Base-by-base conservation (phyloP, 2,797 vertebrate genomes). In the Pristis pectinata region DNA sequence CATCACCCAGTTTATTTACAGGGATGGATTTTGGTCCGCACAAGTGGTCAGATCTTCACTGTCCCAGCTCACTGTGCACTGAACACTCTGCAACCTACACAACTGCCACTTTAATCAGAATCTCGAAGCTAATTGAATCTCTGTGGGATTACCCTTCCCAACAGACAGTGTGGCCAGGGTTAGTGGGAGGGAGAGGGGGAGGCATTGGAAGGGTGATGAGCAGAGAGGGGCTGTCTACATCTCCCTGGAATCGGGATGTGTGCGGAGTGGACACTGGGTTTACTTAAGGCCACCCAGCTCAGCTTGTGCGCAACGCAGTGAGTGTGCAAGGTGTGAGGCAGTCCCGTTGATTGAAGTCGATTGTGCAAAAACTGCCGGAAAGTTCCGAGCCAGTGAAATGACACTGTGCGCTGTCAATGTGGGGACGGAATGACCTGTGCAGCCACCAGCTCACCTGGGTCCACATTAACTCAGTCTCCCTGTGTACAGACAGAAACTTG, bases 401-500 rank as follows among this genome's bases (percentile, higher is more conserved):
- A 34, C 56, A 87, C 83, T 59, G 53, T 49, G 34, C 10, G 82
- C 27, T 34, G 49, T 59, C 30, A 59, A 3, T 87, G 17, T n/a
- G 87, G 41, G 61, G 61, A 64, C 30, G 13, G 56, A 37, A 87
- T 10, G 17, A 91, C 37, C 49, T 37, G 56, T 44, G 80, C 59
- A 17, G 41, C 27, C 37, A 41, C 97, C 97, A 97, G 97, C 97
- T 97, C 97, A 97, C 96, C 97, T 56, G n/a, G 56, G 61, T 64
- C 61, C 64, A 94, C 79, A 94, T 97, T 97, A 97, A 97, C 97
- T 97, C 97, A 97, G 97, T 97, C 97, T 96, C 96, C 97, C 97
- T 91, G 87, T 91, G 87, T 37, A 87, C 87, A 64, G 59, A 91
- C n/a, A 67, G 87, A 91, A 91, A 91, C 87, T 41, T 1, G 15